Percentiles rank a stretch among this genome's conserved stretches.
Conservation (phyloP, 2,797 vertebrate genomes). For the Ispidina picta region DNA sequence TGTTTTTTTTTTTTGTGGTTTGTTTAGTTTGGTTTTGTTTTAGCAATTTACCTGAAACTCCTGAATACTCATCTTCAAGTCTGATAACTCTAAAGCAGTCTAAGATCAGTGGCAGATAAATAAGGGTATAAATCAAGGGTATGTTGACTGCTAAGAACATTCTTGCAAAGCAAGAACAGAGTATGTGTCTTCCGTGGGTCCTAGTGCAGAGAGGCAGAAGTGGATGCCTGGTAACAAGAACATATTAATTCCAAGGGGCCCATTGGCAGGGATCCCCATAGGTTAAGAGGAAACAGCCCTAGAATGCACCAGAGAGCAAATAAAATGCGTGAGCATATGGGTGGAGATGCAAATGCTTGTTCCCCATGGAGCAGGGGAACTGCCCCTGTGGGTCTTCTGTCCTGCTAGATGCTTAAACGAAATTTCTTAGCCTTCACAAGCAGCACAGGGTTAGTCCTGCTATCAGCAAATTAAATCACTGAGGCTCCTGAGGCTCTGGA, state of each 20-base stretch:
- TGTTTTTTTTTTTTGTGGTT: too few relatives aligned
- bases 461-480: background rate
- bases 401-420: background rate
- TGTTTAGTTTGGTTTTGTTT: background rate
- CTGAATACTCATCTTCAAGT: background rate
- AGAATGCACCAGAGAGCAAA: background rate
- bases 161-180: background rate
- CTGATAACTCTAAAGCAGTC: background rate
- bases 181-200: fast-evolving
- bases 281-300: background rate
- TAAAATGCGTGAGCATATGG: background rate
- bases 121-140: background rate
- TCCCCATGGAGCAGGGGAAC: background rate
- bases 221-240: background rate
- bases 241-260: background rate
- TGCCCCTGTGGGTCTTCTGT: background rate
- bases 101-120: background rate
- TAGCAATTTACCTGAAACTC: background rate
- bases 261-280: background rate
- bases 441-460: background rate
- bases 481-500: background rate
- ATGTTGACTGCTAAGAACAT: background rate
- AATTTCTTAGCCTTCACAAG: background rate
- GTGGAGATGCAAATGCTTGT: background rate
- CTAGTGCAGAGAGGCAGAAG: background rate